Conservation (phyloP, 1,140 invertebrate species). For the Ceratina australensis region DNA sequence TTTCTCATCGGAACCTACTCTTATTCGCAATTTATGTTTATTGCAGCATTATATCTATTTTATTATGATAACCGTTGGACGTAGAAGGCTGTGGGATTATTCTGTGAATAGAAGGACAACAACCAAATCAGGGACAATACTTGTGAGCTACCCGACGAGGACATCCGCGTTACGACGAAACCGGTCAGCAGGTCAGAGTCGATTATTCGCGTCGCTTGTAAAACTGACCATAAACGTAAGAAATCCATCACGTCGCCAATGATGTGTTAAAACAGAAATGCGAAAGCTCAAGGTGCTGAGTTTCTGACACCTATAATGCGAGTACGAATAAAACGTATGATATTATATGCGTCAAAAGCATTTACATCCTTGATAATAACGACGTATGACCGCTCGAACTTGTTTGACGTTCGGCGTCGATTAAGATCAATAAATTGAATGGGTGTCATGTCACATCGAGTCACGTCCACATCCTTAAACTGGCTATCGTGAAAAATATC, state of each 20-base stretch:
- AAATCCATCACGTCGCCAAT: not conserved
- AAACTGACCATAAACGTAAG: not conserved
- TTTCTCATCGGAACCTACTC: no score
- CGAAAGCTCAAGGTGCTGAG: not conserved
- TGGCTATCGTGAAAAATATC: not conserved
- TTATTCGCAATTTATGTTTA: no score
- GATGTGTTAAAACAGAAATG: not conserved
- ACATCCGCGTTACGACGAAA: conserved; percentile 43
- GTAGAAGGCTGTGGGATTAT: conserved; percentile 4
- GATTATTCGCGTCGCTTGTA: not conserved
- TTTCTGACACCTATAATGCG: not conserved
- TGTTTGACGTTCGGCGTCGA: not conserved
- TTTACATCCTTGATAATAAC: not conserved
- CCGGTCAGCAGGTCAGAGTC: conserved; percentile 55
- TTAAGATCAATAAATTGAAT: not conserved
- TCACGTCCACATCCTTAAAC: not conserved
- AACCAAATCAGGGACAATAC: conserved; percentile 39
- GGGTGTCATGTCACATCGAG: not conserved
- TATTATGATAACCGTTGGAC: not conserved
- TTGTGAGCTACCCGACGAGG: conserved; percentile 19
- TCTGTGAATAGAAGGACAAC: conserved; percentile 28
- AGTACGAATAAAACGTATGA: not conserved
- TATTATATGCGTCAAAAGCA: not conserved
- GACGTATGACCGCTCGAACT: no score
- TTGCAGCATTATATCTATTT: no score